phyloP scores from a whole-genome alignment of 2,797 vertebrate genomes.

The Phrynocephalus forsythii region DNA sequence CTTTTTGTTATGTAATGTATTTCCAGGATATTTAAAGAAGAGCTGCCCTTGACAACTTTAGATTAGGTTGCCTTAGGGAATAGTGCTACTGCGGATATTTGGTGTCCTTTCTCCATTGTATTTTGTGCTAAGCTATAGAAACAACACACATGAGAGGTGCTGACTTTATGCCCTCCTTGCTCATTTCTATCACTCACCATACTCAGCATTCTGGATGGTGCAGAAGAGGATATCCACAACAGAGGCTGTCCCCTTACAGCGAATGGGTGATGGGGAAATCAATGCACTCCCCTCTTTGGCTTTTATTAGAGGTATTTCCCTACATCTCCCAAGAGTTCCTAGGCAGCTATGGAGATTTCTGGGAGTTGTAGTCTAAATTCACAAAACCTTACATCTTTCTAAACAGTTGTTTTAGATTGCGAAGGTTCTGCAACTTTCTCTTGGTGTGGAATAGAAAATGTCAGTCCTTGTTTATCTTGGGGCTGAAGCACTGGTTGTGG shows the following conservation, averaged over 20 bases:
- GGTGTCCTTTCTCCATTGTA: background rate
- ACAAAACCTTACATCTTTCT: too few relatives aligned
- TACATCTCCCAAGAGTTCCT: too few relatives aligned
- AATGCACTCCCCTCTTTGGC: background rate
- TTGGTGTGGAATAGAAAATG: background rate
- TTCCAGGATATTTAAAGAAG: background rate
- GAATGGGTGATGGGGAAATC: background rate
- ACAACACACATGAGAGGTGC: too few relatives aligned
- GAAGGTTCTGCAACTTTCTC: background rate
- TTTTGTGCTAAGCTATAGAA: background rate
- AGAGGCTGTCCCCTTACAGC: background rate
- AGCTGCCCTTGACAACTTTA: background rate
- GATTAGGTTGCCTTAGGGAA: background rate
- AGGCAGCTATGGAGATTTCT: too few relatives aligned
- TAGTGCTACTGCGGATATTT: background rate
- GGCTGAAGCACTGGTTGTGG: background rate
- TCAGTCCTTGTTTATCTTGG: background rate
- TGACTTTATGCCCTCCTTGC: too few relatives aligned
- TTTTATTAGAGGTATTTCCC: too few relatives aligned
- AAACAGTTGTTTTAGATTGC: background rate
- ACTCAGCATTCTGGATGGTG: background rate
- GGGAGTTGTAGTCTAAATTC: too few relatives aligned
- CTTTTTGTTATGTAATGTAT: background rate
- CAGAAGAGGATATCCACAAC: background rate
- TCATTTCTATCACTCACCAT: background rate